Evolutionary conservation across 2,797 vertebrate genomes (phyloP).

Genomic region (Thaleichthys pacificus): DNA sequence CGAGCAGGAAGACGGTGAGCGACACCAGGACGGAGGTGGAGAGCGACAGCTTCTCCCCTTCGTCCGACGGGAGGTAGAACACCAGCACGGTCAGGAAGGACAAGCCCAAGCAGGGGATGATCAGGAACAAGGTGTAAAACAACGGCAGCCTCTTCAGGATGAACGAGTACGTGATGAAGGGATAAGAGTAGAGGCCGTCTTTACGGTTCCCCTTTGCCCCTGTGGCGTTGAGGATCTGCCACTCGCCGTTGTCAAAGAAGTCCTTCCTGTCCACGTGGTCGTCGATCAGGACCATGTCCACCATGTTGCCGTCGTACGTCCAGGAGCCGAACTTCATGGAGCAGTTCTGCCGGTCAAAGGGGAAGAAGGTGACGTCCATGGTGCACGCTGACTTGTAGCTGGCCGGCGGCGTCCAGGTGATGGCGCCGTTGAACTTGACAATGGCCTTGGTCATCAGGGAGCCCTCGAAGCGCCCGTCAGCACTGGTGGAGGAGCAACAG

Average conservation of each 20-base stretch:
- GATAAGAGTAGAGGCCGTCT: slow-evolving; percentile 85
- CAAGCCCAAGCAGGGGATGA: slow-evolving; percentile 92
- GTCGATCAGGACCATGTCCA: slow-evolving; percentile 88
- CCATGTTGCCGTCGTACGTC: slow-evolving; percentile 95
- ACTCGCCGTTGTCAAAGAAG: slow-evolving; percentile 97
- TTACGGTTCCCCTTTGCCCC: slow-evolving; percentile 84
- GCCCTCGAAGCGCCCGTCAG: slow-evolving; percentile 93
- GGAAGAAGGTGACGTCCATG: slow-evolving; percentile 97
- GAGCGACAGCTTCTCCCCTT: slow-evolving; percentile 95
- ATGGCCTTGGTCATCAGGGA: slow-evolving; percentile 96
- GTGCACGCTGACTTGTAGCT: slow-evolving; percentile 97
- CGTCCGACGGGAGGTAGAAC: slow-evolving; percentile 96
- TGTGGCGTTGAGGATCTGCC: slow-evolving; percentile 93
- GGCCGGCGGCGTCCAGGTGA: slow-evolving; percentile 92
- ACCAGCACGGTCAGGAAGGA: slow-evolving; percentile 94
- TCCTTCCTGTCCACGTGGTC: slow-evolving; percentile 92
- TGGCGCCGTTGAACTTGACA: slow-evolving; percentile 82
- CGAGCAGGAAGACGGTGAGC: slow-evolving; percentile 95
- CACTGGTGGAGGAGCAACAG: slow-evolving; percentile 66
- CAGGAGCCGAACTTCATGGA: slow-evolving; percentile 99
- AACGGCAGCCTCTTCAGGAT: slow-evolving; percentile 90
- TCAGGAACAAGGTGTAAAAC: slow-evolving; percentile 97
- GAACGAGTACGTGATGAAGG: slow-evolving; percentile 92
- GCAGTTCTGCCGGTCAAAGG: slow-evolving; percentile 96
- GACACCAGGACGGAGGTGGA: slow-evolving; percentile 96